phyloP scores from a whole-genome alignment of 30 jellyfish, hydroid and myxozoan genomes.

The Clytia hemisphaerica region DNA sequence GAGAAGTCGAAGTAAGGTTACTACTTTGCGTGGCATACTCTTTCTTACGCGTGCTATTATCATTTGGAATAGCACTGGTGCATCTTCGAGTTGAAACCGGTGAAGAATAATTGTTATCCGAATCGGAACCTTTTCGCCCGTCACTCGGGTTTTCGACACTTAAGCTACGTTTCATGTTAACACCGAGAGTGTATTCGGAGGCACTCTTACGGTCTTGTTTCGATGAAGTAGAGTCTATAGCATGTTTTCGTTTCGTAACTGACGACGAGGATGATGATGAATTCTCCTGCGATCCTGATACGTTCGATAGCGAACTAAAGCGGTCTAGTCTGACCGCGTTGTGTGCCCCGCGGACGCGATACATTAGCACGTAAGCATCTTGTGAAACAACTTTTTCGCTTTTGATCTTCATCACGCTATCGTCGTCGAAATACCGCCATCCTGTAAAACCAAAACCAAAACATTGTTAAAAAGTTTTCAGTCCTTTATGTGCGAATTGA shows the following conservation, averaged over 20 bases:
- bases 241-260: conserved; percentile 3
- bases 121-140: background rate
- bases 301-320: conserved; percentile 5
- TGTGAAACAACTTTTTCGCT: conserved; percentile 52
- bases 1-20: too few species aligned
- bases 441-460: too few species aligned
- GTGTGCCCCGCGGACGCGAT: conserved; percentile 66
- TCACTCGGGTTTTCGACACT: background rate
- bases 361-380: conserved; percentile 80
- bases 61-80: conserved; percentile 7
- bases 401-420: conserved; percentile 42
- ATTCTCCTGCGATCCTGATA: conserved; percentile 28
- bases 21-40: too few species aligned
- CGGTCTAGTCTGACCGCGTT: conserved; percentile 39
- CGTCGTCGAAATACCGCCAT: conserved; percentile 88
- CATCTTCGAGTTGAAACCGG: background rate
- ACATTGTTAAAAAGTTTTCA: too few species aligned
- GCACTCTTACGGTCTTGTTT: conserved; percentile 35
- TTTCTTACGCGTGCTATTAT: background rate
- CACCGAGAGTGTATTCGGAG: conserved; percentile 1
- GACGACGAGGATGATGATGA: background rate
- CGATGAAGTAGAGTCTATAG: conserved; percentile 23
- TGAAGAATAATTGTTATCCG: background rate
- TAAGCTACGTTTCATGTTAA: background rate
- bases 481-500: too few species aligned